Evolutionary conservation across 2,888 invertebrate species (phyloP), one percentile per base, ranked within the genome.

Genomic region (Hirudinaria manillensis): DNA sequence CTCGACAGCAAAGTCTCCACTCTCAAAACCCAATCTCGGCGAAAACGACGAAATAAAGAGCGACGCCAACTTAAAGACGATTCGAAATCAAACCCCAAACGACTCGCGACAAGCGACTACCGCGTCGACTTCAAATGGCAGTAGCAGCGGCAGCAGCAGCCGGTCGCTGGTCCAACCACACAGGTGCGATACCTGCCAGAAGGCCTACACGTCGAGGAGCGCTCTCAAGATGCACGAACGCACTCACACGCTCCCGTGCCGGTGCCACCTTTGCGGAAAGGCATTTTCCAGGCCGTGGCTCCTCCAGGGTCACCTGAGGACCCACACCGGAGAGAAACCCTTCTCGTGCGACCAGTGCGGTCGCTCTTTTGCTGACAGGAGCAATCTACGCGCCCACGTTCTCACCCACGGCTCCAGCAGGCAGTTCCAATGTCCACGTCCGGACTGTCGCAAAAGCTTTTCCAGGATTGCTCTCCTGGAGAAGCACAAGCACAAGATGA

Each of bases 171-270:
- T 45, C 13, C 45, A 10, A 7, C 45, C 45, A 16, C 68, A 68
- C 68, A 68, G 36, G 21, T 72, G 72, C 34, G n/a, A 70, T 88
- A 90, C 89, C 88, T 98, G 97, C 87, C 93, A 94, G 78, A 98
- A 98, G 86, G 92, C 93, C 29, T 98, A 98, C 87, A 92, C 93
- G 16, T 94, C 94, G 0, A 87, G 96, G 79, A 96, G 97, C 0
- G 97, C 97, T 0, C 88, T 98, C 21, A 98, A 97, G 87, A 98
- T 98, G 97, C 97, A 98, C 87, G 97, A 97, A 81, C 89, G 97
- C 79, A 98, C 97, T 4, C 97, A 98, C 86, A 98, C 97, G 1
- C 86, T 97, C 81, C 97, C 97, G 19, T 97, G 96, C 89, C 95
- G 96, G 86, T 98, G 97, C 83, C 91, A 92, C 81, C 88, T 95